Evolutionary conservation across 2,888 invertebrate genomes (phyloP).

Genomic region (Leptinotarsa juncta): DNA sequence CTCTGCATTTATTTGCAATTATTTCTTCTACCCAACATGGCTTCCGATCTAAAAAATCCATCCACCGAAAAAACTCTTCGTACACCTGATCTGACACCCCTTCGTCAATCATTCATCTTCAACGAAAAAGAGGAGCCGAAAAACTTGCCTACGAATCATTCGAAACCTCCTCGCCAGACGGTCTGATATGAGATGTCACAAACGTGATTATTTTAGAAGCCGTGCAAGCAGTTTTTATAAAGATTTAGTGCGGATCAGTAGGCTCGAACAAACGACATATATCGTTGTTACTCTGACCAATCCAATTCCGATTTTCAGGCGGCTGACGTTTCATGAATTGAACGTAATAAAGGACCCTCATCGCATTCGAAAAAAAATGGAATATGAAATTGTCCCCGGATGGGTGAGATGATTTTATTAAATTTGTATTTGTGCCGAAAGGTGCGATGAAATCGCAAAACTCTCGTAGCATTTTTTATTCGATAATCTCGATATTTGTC

Average conservation of each 20-base stretch:
- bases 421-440: neutral
- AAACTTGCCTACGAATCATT: conserved; percentile 5
- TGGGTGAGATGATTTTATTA: neutral
- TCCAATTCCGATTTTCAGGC: conserved; percentile 3
- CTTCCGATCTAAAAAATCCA: too few species aligned
- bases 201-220: conserved; percentile 10
- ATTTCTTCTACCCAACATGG: too few species aligned
- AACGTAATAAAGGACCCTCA: conserved; percentile 2
- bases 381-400: neutral
- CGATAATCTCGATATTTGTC: too few species aligned
- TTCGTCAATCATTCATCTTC: neutral
- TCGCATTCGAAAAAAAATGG: neutral
- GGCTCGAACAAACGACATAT: conserved; percentile 7
- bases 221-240: conserved; percentile 14
- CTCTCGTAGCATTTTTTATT: too few species aligned
- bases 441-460: neutral
- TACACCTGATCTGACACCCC: neutral
- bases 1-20: too few species aligned
- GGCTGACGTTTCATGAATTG: conserved; percentile 7
- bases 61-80: too few species aligned
- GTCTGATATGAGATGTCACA: conserved; percentile 14
- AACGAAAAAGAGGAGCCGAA: neutral
- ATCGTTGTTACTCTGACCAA: conserved; percentile 4
- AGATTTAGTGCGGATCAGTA: conserved; percentile 14
- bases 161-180: neutral